Conservation (phyloP, 1,140 invertebrate genomes). For the Brachionus plicatilis region DNA sequence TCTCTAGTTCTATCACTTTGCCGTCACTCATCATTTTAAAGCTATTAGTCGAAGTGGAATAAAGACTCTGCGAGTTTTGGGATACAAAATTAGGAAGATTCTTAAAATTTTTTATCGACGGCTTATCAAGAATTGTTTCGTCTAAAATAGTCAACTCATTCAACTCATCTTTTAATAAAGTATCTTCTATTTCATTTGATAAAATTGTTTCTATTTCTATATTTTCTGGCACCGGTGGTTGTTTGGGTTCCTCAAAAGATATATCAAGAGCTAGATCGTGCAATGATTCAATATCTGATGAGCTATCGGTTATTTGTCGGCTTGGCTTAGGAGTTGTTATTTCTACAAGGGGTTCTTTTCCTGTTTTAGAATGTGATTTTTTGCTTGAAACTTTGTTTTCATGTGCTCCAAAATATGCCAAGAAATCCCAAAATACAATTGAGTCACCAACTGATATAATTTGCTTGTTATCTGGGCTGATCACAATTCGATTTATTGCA, state of each 20-base stretch:
- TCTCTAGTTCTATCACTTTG: background rate
- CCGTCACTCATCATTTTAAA: background rate
- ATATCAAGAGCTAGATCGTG: background rate
- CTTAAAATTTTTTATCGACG: background rate
- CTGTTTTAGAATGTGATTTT: background rate
- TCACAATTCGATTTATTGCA: constrained; percentile 48
- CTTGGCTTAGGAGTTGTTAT: background rate
- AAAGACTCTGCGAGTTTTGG: background rate
- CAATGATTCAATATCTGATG: background rate
- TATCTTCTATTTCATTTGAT: constrained; percentile 7
- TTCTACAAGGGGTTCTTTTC: background rate
- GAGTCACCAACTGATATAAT: constrained; percentile 53
- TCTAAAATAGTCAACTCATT: background rate
- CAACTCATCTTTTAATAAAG: background rate
- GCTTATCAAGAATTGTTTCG: background rate
- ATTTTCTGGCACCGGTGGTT: background rate
- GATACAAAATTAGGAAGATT: background rate
- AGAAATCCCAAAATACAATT: constrained; percentile 54
- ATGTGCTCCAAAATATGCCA: constrained; percentile 42
- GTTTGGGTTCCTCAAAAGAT: background rate
- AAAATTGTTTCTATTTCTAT: constrained; percentile 24
- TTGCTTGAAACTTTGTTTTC: background rate
- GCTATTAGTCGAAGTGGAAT: background rate
- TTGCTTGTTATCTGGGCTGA: constrained; percentile 48
- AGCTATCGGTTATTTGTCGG: too few species aligned